Conservation (phyloP, 2,113 vertebrate species). For the Cololabis saira region DNA sequence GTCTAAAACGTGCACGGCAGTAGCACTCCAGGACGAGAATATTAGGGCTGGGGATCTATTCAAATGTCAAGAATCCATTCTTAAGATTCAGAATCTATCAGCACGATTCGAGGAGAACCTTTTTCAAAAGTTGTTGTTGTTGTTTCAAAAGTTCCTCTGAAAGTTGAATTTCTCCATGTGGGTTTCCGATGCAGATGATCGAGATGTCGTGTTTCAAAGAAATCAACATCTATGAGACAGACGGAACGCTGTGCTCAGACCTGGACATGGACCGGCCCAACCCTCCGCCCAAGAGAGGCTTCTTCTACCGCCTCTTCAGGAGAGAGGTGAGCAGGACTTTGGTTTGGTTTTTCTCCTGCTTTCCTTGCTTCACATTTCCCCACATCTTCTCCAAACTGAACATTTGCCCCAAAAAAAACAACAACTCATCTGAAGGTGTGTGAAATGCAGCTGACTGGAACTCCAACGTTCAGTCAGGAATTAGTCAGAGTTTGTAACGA, state of each 20-base stretch:
- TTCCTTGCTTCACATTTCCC: conserved; percentile 32
- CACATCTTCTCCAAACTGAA: conserved; percentile 53
- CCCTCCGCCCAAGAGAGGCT: conserved; percentile 85
- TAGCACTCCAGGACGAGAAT: too few species aligned
- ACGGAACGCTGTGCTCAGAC: conserved; percentile 77
- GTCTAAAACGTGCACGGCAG: too few species aligned
- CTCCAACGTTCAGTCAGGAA: too few species aligned
- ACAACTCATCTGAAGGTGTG: too few species aligned
- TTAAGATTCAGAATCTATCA: too few species aligned
- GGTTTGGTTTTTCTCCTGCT: conserved; percentile 56
- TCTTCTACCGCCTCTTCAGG: conserved; percentile 89
- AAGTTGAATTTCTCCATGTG: not conserved
- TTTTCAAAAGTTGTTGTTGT: too few species aligned
- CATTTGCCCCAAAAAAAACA: too few species aligned
- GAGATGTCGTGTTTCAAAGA: conserved; percentile 94
- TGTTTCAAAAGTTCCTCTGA: not conserved
- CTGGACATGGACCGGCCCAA: conserved; percentile 76
- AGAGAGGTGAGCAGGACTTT: conserved; percentile 87
- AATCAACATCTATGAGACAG: conserved; percentile 85
- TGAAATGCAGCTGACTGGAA: too few species aligned
- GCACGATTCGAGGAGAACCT: too few species aligned
- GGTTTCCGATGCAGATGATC: conserved; percentile 84
- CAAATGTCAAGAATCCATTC: too few species aligned
- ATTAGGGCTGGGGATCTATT: too few species aligned
- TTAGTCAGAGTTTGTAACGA: too few species aligned